Evolutionary conservation across 2,113 vertebrate genomes (phyloP).

Genomic region (Machaerirhynchus nigripectus): DNA sequence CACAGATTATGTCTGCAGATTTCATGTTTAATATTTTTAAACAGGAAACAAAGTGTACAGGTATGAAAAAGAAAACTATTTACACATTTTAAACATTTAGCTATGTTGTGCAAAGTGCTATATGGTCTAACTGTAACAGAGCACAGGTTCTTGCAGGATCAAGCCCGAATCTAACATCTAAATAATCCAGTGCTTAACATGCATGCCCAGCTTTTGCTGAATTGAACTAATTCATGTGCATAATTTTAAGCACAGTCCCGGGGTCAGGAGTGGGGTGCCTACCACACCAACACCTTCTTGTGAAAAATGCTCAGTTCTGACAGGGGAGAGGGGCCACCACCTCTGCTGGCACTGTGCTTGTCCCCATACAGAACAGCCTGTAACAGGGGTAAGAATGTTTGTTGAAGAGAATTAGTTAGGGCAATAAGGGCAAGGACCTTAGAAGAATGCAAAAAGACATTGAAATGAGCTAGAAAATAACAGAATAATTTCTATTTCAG

Average conservation of each 20-base stretch:
- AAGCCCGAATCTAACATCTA: neutral
- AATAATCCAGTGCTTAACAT: neutral
- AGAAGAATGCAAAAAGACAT: neutral
- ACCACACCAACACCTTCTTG: neutral
- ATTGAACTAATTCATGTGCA: neutral
- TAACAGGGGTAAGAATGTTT: fast-evolving
- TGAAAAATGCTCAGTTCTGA: neutral
- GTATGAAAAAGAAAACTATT: neutral
- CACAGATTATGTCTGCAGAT: neutral
- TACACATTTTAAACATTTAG: neutral
- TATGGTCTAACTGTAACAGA: neutral
- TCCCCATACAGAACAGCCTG: neutral
- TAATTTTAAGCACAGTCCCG: neutral
- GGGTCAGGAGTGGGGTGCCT: neutral
- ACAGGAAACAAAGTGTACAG: neutral
- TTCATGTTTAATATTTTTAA: neutral
- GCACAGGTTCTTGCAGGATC: neutral
- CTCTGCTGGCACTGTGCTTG: neutral
- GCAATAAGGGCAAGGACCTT: neutral
- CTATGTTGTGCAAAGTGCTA: neutral
- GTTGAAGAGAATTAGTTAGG: neutral
- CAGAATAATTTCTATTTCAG: neutral
- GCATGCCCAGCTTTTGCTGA: neutral
- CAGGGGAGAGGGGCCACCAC: neutral
- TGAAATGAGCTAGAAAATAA: neutral